Evolutionary conservation across 2,888 invertebrate species (phyloP), one percentile per base, ranked within the genome.

Genomic region (Idaea straminata): DNA sequence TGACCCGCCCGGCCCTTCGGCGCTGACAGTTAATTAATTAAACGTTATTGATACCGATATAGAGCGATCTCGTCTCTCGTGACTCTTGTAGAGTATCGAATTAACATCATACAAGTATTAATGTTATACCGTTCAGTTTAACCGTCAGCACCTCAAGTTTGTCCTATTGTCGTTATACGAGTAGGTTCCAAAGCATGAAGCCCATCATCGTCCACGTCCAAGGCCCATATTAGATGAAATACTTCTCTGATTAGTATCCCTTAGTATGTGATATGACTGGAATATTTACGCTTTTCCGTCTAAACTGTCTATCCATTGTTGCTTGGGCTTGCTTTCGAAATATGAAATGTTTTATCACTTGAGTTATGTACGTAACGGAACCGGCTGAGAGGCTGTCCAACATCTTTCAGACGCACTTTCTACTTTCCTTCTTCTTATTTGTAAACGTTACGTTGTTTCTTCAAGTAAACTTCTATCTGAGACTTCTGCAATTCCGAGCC

Each of bases 321-420:
- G 92, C 92, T 92, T 92, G 89, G 92, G 91, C 92, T 91, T 92
- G 92, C 92, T 92, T 47, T 87, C 85, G 73, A 83, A 82, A 83
- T 76, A 78, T 83, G 81, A 83, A 81, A 84, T 82, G 84, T 81
- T 72, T 77, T 13, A 76, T 77, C 74, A 79, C 83, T 82, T 84
- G 82, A 83, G 83, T 80, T 79, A 78, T 74, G 76, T n/a, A 77
- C 79, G 73, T 74, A 75, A 78, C 72, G 72, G 73, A 77, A 84
- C 82, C 80, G 83, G 81, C 86, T 75, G 69, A 69, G 75, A 75
- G 85, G 84, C 77, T 75, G 74, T 74, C 82, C 82, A 81, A 85
- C 83, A 79, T 79, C 79, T 80, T 82, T 84, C 81, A 82, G 80
- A 84, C 81, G 88, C 89, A 89, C 88, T 79, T 83, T 85, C 80